Evolutionary conservation across 2,797 vertebrate species (phyloP).

Genomic region (Squalus acanthias): DNA sequence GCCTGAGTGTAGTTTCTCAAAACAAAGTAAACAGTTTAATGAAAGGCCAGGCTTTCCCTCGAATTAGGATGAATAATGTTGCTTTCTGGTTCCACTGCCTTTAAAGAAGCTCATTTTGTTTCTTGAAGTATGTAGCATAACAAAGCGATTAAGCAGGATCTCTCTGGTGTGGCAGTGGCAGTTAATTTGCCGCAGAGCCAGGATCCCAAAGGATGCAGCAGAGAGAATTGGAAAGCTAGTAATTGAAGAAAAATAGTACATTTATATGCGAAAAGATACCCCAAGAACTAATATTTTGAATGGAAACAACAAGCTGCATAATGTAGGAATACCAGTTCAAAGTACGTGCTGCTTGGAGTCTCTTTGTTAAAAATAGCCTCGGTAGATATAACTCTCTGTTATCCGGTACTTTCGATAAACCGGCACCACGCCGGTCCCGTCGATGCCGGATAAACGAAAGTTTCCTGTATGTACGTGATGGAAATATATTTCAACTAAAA

Average conservation of each 20-base stretch:
- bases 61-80: constrained; percentile 4
- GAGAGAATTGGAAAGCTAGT: neutral
- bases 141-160: neutral
- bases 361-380: too few relatives aligned
- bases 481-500: constrained; percentile 12
- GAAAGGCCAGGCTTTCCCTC: neutral
- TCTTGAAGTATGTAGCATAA: neutral
- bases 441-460: too few relatives aligned
- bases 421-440: too few relatives aligned
- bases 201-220: neutral
- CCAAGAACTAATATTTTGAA: neutral
- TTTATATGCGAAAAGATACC: neutral
- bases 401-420: too few relatives aligned
- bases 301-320: neutral
- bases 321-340: neutral
- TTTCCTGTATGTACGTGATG: neutral
- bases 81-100: neutral
- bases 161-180: too few relatives aligned
- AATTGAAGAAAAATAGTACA: neutral
- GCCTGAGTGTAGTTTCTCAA: neutral
- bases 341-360: too few relatives aligned
- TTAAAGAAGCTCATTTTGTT: neutral
- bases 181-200: neutral
- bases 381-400: too few relatives aligned
- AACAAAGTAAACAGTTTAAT: neutral